phyloP scores from a whole-genome alignment of 2,888 invertebrate genomes.

The Drosophila siamana region DNA sequence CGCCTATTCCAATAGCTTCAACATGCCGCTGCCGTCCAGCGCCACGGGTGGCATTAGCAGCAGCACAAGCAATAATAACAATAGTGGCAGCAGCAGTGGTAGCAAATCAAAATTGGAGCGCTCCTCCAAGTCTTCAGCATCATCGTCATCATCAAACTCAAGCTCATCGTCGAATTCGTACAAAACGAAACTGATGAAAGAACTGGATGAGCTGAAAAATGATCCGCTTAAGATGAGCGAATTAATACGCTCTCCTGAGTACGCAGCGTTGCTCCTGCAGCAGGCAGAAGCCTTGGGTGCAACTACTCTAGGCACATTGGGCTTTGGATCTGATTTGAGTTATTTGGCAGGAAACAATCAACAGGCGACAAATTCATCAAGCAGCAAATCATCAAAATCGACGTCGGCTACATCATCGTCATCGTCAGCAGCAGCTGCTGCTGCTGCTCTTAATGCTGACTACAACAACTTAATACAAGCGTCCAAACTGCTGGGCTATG shows the following conservation, averaged over 20 bases:
- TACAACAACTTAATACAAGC: slow-evolving; percentile 84
- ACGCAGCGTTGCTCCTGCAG: slow-evolving; percentile 84
- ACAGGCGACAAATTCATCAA: slow-evolving; percentile 27
- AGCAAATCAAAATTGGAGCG: slow-evolving; percentile 82
- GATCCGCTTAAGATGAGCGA: slow-evolving; percentile 85
- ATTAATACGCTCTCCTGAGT: slow-evolving; percentile 85
- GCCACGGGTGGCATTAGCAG: slow-evolving; percentile 34
- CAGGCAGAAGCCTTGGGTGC: slow-evolving; percentile 85
- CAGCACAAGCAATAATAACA: slow-evolving; percentile 27
- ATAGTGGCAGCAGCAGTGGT: slow-evolving; percentile 44
- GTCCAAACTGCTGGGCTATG: slow-evolving; percentile 84
- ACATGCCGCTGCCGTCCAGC: slow-evolving; percentile 71
- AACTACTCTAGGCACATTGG: slow-evolving; percentile 84
- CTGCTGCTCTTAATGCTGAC: slow-evolving; percentile 81
- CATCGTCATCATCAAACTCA: slow-evolving; percentile 81
- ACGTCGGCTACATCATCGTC: slow-evolving; percentile 45
- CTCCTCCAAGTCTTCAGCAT: slow-evolving; percentile 79
- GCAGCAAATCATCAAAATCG: slow-evolving; percentile 68
- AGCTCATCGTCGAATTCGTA: slow-evolving; percentile 83
- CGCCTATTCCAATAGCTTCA: slow-evolving; percentile 82
- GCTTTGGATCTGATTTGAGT: slow-evolving; percentile 84
- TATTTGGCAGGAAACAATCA: slow-evolving; percentile 80
- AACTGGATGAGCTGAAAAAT: slow-evolving; percentile 84
- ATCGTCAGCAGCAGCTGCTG: slow-evolving; percentile 75
- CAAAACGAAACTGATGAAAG: slow-evolving; percentile 85